Evolutionary conservation across 2,888 invertebrate species (phyloP), one percentile per base, ranked within the genome.

Genomic region (Macropis europaea): DNA sequence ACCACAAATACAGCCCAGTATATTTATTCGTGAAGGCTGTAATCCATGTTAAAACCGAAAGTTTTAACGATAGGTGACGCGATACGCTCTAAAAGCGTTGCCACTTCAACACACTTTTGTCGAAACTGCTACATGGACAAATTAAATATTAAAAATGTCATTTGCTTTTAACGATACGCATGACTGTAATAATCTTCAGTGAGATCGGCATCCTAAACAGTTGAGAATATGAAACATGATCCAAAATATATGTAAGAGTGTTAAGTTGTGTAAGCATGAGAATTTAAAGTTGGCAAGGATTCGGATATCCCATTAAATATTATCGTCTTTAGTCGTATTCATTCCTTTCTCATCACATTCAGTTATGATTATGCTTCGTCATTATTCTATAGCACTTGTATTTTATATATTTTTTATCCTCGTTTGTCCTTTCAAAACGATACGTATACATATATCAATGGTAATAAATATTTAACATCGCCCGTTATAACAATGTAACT

Each of bases 1-100:
- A 82, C 73, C 82, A 76, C 73, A 73, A 83, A 83, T 74, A 72
- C 59, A 56, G 47, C 64, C 64, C 69, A 76, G 53, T 64, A 77
- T 36, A 48, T 77, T 72, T 57, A 68, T 48, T 34, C 53, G 70
- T 59, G 40, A 70, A 59, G 26, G 63, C 60, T 63, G 54, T 68
- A 63, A 48, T 73, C 57, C 48, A 42, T 34, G 30, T 50, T 63
- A 34, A 38, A 66, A 76, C 26, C 54, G 30, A 73, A 67, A 43
- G 26, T 59, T 47, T 34, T 43, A 30, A 28, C 36, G 11, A 56
- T 45, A 17, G 13, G 24, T 19, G 19, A 45, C 32, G 38, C 11
- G 36, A 42, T 13, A 36, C 32, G n/a, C 19, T 30, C 52, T 47
- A 34, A 40, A 60, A 36, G 28, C 34, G 24, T 59, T 38, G 17